phyloP scores from a whole-genome alignment of 2,113 vertebrate species.

The Colossoma macropomum region DNA sequence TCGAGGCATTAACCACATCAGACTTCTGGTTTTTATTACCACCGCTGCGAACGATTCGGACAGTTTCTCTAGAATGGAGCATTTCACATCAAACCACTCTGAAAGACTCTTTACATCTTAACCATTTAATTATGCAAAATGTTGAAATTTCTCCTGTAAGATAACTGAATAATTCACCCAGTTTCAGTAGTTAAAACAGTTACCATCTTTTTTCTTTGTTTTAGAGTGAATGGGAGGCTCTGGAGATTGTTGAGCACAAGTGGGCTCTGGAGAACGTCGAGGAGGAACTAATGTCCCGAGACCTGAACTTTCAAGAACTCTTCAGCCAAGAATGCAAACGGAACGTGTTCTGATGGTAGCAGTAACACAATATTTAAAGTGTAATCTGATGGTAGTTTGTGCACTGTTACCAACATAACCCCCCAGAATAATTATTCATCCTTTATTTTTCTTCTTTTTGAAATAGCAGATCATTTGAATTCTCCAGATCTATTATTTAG shows the following conservation, averaged over 20 bases:
- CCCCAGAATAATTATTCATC: not conserved
- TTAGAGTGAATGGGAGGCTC: slow-evolving; percentile 87
- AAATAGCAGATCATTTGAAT: not conserved
- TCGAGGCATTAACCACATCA: no score
- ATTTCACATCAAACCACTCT: no score
- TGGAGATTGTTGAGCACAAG: slow-evolving; percentile 83
- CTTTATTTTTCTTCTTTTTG: not conserved
- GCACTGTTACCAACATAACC: not conserved
- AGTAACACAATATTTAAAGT: not conserved
- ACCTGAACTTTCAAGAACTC: slow-evolving; percentile 73
- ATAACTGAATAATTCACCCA: no score
- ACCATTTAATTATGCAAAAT: no score
- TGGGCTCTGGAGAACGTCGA: slow-evolving; percentile 85
- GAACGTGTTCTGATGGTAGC: slow-evolving; percentile 52
- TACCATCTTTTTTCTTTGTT: not conserved
- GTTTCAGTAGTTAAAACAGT: no score
- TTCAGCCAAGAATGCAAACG: slow-evolving; percentile 67
- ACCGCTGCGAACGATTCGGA: no score
- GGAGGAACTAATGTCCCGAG: slow-evolving; percentile 79
- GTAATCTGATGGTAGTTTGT: not conserved
- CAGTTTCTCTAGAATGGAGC: no score
- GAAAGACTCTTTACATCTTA: no score
- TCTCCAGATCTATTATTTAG: not conserved
- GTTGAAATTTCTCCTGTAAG: no score
- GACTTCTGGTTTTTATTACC: no score